Evolutionary conservation across 2,888 invertebrate genomes (phyloP).

Genomic region (Diplolepis rosae): DNA sequence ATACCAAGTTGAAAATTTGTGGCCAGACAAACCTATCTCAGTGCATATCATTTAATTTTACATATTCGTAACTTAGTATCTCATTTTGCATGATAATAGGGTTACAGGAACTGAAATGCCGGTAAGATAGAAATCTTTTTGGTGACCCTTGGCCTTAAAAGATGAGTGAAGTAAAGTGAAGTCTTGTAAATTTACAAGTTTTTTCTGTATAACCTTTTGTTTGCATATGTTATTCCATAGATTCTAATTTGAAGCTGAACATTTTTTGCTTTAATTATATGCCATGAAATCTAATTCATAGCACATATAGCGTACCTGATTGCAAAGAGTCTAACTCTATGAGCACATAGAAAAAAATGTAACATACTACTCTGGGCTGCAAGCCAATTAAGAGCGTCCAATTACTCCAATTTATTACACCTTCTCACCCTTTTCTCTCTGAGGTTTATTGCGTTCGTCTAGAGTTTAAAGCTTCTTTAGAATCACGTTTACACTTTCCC

Average conservation of each 20-base stretch:
- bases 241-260: neutral
- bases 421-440: conserved; percentile 24
- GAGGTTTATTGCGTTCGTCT: neutral
- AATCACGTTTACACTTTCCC: neutral
- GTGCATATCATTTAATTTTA: no score
- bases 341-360: conserved; percentile 31
- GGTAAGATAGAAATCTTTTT: no score
- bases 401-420: conserved; percentile 44
- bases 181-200: no score
- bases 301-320: neutral
- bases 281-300: neutral
- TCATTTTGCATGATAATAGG: no score
- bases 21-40: no score
- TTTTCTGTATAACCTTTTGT: no score
- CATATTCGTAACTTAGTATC: no score
- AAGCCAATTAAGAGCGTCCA: conserved; percentile 44
- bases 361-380: conserved; percentile 40
- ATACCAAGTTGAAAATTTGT: no score
- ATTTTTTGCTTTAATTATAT: neutral
- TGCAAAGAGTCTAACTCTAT: neutral
- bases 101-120: no score
- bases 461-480: neutral
- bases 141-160: no score
- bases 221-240: no score
- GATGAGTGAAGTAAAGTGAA: no score